These are phyloP conservation scores for Pocota personata DNA, from an alignment of 2,888 invertebrate species.

Conservation along the genomic window DNA sequence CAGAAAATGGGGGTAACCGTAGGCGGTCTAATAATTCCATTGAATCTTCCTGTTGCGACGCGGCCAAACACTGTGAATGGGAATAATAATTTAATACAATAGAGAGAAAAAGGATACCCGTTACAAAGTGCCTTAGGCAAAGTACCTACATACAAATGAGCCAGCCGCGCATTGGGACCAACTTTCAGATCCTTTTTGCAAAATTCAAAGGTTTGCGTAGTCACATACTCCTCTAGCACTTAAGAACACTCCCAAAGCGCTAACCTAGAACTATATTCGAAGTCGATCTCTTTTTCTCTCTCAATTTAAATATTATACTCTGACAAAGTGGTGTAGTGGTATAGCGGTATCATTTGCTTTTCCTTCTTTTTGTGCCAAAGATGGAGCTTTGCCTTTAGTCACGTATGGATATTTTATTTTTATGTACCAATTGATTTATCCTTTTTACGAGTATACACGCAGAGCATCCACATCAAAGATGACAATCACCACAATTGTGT, in stretches of 20 bases:
- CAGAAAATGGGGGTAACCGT: constrained; percentile 46
- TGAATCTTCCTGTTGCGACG: constrained; percentile 36
- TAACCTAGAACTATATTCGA: constrained; percentile 1
- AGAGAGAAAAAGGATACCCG: neutral
- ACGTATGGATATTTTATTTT: constrained; percentile 64
- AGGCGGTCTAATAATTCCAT: constrained; percentile 51
- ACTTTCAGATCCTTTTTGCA: constrained; percentile 11
- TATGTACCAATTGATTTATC: constrained; percentile 67
- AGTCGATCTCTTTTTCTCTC: neutral
- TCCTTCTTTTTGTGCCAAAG: neutral
- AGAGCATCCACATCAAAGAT: constrained; percentile 54
- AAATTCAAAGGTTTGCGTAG: constrained; percentile 18
- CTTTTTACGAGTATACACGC: constrained; percentile 36
- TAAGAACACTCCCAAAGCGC: constrained; percentile 54
- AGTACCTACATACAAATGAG: constrained; percentile 22
- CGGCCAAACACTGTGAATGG: neutral
- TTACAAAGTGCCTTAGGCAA: constrained; percentile 35
- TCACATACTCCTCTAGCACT: constrained; percentile 55
- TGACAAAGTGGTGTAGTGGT: constrained; percentile 5
- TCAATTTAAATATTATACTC: constrained; percentile 51
- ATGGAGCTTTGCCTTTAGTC: constrained; percentile 29
- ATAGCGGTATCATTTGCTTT: neutral
- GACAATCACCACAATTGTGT: constrained; percentile 69
- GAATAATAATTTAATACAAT: neutral
- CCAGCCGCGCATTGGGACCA: constrained; percentile 33